A percentile compares a stretch with the other conserved stretches of the same genome.
Evolutionary conservation across 2,113 vertebrate genomes (phyloP).

Genomic region (Ophthalmolycus amberensis): DNA sequence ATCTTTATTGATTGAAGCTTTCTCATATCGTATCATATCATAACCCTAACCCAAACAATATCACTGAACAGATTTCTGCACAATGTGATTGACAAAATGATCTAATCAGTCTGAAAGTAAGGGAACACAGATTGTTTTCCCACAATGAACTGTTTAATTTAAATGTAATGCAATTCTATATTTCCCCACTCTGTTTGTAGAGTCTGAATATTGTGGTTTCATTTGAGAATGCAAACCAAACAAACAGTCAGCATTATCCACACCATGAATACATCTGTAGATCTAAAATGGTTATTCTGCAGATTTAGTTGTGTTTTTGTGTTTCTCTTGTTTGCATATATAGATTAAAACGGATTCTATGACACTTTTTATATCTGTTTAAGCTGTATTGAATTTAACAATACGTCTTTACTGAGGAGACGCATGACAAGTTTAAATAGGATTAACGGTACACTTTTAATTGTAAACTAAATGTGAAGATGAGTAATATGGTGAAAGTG

Average conservation of each 20-base stretch:
- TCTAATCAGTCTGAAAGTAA: not conserved
- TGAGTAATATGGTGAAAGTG: not conserved
- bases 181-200: constrained; percentile 9
- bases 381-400: not conserved
- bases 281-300: constrained; percentile 1
- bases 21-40: not conserved
- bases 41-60: not conserved
- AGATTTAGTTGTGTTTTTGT: not conserved
- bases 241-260: constrained; percentile 12
- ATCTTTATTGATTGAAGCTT: constrained; percentile 8
- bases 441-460: not conserved
- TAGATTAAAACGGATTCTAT: constrained; percentile 1
- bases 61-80: constrained; percentile 19
- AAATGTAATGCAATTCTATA: constrained; percentile 6
- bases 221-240: constrained; percentile 27
- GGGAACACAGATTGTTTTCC: constrained; percentile 14
- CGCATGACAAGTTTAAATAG: not conserved
- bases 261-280: not conserved
- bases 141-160: constrained; percentile 17
- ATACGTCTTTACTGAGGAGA: not conserved
- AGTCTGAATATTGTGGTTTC: constrained; percentile 17
- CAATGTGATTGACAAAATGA: constrained; percentile 14
- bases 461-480: constrained; percentile 11
- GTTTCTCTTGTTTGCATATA: constrained; percentile 12
- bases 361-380: not conserved